These are phyloP conservation scores for Argyresthia goedartella DNA, from an alignment of 2,888 invertebrate species.

Conservation along the genomic window DNA sequence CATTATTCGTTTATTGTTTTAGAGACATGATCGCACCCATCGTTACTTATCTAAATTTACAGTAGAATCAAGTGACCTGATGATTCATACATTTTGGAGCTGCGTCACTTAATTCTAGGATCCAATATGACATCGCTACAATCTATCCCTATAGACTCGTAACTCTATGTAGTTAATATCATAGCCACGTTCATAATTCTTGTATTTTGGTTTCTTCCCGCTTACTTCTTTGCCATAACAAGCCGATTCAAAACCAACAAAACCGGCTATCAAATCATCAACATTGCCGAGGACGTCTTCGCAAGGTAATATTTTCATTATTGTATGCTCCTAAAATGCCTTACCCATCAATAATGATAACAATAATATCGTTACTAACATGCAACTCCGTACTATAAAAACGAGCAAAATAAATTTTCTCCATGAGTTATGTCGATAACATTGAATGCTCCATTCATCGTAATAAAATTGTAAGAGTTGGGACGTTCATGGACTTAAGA, in stretches of 20 bases:
- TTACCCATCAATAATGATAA: not conserved
- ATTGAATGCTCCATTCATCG: no score
- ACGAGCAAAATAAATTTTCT: no score
- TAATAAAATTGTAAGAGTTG: no score
- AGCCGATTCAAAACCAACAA: conserved; percentile 95
- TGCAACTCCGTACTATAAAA: no score
- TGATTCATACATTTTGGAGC: not conserved
- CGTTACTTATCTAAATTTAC: not conserved
- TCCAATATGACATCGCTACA: not conserved
- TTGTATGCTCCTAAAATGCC: not conserved
- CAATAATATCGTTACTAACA: not conserved
- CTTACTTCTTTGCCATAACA: conserved; percentile 70
- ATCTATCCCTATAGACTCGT: conserved; percentile 3
- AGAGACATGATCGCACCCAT: conserved; percentile 16
- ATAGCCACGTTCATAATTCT: conserved; percentile 44
- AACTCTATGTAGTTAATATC: conserved; percentile 6
- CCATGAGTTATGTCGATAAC: no score
- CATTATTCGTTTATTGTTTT: conserved; percentile 17
- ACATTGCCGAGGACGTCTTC: conserved; percentile 94
- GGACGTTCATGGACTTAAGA: no score
- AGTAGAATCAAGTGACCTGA: not conserved
- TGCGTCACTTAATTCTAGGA: not conserved
- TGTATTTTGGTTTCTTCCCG: conserved; percentile 67
- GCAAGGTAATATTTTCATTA: conserved; percentile 79
- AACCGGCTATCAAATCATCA: conserved; percentile 97